A percentile compares a stretch with the other conserved stretches of the same genome.
Evolutionary conservation across 1,140 invertebrate genomes (phyloP).

Genomic region (Euborellia annulipes): DNA sequence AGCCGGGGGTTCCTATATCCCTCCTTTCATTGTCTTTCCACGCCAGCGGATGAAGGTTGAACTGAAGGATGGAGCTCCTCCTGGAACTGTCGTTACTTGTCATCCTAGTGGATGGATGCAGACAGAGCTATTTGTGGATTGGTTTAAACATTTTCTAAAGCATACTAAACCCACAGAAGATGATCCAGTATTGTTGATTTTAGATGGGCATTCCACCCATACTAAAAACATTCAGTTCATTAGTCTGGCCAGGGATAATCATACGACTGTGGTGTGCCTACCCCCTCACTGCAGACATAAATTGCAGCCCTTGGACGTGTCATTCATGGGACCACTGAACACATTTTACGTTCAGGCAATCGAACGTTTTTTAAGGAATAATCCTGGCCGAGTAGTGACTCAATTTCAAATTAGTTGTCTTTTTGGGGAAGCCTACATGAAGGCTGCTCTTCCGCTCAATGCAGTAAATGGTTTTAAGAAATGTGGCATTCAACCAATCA

Average conservation of each 20-base stretch:
- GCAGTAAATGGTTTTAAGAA: constrained; percentile 17
- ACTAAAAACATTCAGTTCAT: constrained; percentile 10
- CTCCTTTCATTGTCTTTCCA: constrained; percentile 20
- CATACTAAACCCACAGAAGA: constrained; percentile 14
- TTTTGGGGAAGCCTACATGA: constrained; percentile 21
- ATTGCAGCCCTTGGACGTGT: constrained; percentile 27
- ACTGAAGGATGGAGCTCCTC: constrained; percentile 15
- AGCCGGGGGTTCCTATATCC: constrained; percentile 16
- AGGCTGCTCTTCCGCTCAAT: constrained; percentile 19
- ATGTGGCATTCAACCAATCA: constrained; percentile 19
- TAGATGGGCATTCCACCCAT: constrained; percentile 8
- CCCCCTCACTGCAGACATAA: constrained; percentile 24
- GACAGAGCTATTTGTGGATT: constrained; percentile 6
- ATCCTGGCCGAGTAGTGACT: constrained; percentile 20
- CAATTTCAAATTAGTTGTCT: constrained; percentile 20
- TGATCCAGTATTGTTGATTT: constrained; percentile 13
- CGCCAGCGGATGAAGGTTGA: constrained; percentile 12
- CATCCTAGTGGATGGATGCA: constrained; percentile 15
- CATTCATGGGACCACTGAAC: constrained; percentile 23
- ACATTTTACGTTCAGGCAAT: constrained; percentile 17
- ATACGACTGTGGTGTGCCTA: constrained; percentile 15
- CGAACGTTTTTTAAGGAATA: constrained; percentile 16
- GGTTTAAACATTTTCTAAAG: constrained; percentile 15
- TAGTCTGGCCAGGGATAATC: constrained; percentile 15
- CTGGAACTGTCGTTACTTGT: constrained; percentile 11